phyloP scores from a whole-genome alignment of 2,113 vertebrate species.

The Silurus asotus region DNA sequence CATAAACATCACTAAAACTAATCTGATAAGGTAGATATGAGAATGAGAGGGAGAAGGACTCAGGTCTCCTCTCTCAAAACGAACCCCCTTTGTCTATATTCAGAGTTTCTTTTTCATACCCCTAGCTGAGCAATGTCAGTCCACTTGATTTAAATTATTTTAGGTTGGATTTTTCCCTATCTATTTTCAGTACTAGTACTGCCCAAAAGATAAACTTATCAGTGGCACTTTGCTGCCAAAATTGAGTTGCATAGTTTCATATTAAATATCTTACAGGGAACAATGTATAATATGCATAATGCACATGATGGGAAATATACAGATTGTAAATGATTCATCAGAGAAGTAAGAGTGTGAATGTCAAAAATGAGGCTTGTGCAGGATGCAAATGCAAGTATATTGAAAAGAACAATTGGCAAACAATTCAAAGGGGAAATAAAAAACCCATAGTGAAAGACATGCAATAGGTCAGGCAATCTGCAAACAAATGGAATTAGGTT shows the following conservation, averaged over 20 bases:
- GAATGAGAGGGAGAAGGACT: background rate
- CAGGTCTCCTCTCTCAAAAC: background rate
- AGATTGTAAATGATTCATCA: background rate
- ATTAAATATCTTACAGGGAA: background rate
- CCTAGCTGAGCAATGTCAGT: background rate
- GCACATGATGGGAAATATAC: background rate
- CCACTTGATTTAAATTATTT: background rate
- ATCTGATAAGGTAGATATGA: background rate
- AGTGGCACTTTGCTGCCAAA: background rate
- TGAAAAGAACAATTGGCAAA: background rate
- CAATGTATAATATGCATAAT: background rate
- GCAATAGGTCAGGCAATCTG: background rate
- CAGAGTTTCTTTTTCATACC: background rate
- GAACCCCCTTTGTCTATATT: background rate
- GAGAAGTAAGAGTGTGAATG: background rate
- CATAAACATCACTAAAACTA: background rate
- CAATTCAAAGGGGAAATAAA: background rate
- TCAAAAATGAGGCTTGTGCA: background rate
- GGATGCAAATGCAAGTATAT: background rate
- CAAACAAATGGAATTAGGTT: background rate
- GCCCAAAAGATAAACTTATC: background rate
- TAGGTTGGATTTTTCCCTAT: background rate
- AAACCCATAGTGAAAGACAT: background rate
- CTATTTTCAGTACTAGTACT: background rate
- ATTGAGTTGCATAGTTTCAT: background rate